Conservation (phyloP, 2,888 invertebrate genomes). For the Augochlorella aurata region DNA sequence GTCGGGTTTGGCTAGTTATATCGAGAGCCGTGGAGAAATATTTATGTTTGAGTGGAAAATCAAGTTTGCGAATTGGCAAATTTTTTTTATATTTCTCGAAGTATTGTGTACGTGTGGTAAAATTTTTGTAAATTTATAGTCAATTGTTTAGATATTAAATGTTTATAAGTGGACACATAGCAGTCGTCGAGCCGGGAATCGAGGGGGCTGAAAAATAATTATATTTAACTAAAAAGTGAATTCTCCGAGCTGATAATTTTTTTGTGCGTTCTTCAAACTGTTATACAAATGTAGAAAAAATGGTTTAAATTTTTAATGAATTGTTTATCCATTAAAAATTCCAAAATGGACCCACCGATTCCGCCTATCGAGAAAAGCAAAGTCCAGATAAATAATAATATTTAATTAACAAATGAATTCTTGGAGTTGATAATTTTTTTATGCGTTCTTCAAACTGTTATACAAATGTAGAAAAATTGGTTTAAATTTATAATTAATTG, state of each 20-base stretch:
- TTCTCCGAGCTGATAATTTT: not conserved
- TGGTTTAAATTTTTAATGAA: not conserved
- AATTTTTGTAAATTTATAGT: no score
- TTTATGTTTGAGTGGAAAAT: not conserved
- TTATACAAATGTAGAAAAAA: not conserved
- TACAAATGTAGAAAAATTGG: not conserved
- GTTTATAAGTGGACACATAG: no score
- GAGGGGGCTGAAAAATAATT: no score
- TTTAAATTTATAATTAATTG: not conserved
- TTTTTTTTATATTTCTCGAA: no score
- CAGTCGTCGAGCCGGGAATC: no score
- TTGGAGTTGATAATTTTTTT: not conserved
- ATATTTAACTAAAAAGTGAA: no score
- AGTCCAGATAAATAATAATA: no score
- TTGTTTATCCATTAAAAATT: not conserved
- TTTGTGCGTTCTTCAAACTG: not conserved
- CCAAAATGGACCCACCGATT: not conserved
- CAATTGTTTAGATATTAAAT: no score
- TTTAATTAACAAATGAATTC: no score
- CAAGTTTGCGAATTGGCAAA: not conserved
- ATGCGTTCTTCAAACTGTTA: no score
- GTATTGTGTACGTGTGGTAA: no score
- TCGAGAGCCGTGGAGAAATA: not conserved
- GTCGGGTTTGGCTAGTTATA: not conserved
- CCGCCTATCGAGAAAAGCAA: not conserved